phyloP scores from a whole-genome alignment of 2,888 invertebrate genomes.

The Gortyna flavago region DNA sequence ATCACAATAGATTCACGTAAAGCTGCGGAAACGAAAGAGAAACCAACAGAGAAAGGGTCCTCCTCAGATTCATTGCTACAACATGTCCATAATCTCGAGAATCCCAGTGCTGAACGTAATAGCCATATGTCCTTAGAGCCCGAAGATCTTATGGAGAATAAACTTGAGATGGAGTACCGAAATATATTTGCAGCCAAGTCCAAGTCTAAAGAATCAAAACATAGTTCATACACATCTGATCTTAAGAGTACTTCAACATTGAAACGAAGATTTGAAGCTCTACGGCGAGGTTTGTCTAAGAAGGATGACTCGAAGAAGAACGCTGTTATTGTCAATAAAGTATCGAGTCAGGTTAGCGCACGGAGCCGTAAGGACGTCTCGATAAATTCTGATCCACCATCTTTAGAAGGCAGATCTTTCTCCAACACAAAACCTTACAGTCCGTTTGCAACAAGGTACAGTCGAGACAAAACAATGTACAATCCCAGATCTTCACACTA shows the following conservation, averaged over 20 bases:
- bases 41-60: conserved; percentile 59
- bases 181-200: conserved; percentile 75
- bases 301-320: conserved; percentile 75
- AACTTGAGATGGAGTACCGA: conserved; percentile 81
- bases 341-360: conserved; percentile 67
- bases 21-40: conserved; percentile 7
- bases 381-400: conserved; percentile 82
- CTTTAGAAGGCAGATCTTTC: conserved; percentile 78
- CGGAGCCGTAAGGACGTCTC: conserved; percentile 79
- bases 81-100: conserved; percentile 82
- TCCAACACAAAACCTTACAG: conserved; percentile 74
- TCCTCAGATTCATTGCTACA: conserved; percentile 83
- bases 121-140: conserved; percentile 65
- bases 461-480: conserved; percentile 51
- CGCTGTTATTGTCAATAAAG: conserved; percentile 54
- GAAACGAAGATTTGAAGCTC: conserved; percentile 79
- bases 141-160: conserved; percentile 79
- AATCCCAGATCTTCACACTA: conserved; percentile 55
- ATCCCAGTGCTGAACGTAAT: conserved; percentile 72
- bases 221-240: conserved; percentile 64
- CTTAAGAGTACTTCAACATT: conserved; percentile 78
- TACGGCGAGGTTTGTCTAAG: conserved; percentile 75
- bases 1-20: background rate
- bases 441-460: conserved; percentile 56
- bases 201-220: conserved; percentile 71